Base-by-base conservation (phyloP, 1,140 invertebrate species). In the Drosophila repleta region DNA sequence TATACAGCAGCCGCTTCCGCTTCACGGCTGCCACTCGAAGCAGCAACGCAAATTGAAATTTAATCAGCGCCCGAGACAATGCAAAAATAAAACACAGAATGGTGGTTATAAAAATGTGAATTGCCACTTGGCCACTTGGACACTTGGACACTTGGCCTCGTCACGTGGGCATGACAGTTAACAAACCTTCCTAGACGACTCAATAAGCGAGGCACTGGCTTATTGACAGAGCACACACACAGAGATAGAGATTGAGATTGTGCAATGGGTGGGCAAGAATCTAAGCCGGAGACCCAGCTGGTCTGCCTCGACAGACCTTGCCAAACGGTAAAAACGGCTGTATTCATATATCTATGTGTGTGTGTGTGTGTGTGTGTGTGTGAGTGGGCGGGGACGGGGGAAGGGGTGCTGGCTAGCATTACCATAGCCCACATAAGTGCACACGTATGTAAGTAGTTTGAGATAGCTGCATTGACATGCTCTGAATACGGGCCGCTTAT, bases 201-300 rank as follows among this genome's bases (percentile, higher is more conserved):
- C 82, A 85, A 85, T 85, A 85, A 87, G 81, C 79, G 79, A 84
- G 79, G 80, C 66, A 71, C 63, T 71, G 79, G 79, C 79, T 73
- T 83, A 83, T 83, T 83, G 79, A 84, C 79, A 83, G 63, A 55
- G 52, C 62, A 60, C 56, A 57, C 46, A 63, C 41, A 49, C 49
- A 55, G 48, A 64, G 68, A 61, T 57, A 52, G 21, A 70, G 71
- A 79, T 84, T 76, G 62, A 70, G 78, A 85, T 82, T 84, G 82
- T 87, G 81, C 81, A 84, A 83, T 87, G 77, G 77, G 81, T 87
- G 82, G 69, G 80, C 77, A 80, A 80, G 81, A 85, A 85, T 85
- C 82, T 82, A 83, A 76, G 80, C 64, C 70, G 64, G 46, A 74
- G 79, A 52, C 79, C 71, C 80, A 84, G 81, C 81, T 84, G 80